Evolutionary conservation across 2,888 invertebrate species (phyloP).

Genomic region (Sepioteuthis lessoniana): DNA sequence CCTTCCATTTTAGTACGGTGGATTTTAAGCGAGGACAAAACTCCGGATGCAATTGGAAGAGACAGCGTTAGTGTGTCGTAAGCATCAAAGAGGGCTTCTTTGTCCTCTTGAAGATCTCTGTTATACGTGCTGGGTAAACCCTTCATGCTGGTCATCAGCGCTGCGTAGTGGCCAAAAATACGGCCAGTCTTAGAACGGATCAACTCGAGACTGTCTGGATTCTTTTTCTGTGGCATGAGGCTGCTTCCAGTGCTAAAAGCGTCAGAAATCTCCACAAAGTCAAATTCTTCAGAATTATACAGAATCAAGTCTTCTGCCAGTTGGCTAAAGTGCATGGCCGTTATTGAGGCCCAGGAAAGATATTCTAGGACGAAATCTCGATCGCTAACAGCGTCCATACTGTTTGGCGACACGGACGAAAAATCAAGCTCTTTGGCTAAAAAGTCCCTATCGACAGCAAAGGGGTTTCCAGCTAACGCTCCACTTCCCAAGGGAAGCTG

Average conservation of each 20-base stretch:
- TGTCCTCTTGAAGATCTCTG: constrained; percentile 87
- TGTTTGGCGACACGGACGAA: constrained; percentile 81
- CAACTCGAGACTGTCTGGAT: constrained; percentile 88
- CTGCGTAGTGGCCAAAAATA: constrained; percentile 80
- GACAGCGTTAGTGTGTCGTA: constrained; percentile 81
- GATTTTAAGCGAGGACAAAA: constrained; percentile 81
- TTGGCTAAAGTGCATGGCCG: constrained; percentile 84
- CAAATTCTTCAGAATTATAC: constrained; percentile 86
- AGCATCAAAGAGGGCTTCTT: constrained; percentile 84
- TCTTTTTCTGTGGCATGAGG: constrained; percentile 90
- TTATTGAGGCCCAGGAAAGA: constrained; percentile 84
- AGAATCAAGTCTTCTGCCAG: constrained; percentile 88
- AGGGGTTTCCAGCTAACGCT: constrained; percentile 85
- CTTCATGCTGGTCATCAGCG: constrained; percentile 81
- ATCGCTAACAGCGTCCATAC: constrained; percentile 88
- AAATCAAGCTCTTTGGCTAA: constrained; percentile 83
- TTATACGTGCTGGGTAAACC: constrained; percentile 90
- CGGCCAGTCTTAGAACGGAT: constrained; percentile 85
- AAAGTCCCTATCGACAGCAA: constrained; percentile 82
- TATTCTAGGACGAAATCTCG: constrained; percentile 89
- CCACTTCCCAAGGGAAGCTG: constrained; percentile 86
- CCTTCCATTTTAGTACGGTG: constrained; percentile 39
- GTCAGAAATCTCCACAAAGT: constrained; percentile 83
- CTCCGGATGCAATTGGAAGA: constrained; percentile 81
- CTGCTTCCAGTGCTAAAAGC: constrained; percentile 86